Conservation (phyloP, 1,140 invertebrate species). For the Temnothorax longispinosus region DNA sequence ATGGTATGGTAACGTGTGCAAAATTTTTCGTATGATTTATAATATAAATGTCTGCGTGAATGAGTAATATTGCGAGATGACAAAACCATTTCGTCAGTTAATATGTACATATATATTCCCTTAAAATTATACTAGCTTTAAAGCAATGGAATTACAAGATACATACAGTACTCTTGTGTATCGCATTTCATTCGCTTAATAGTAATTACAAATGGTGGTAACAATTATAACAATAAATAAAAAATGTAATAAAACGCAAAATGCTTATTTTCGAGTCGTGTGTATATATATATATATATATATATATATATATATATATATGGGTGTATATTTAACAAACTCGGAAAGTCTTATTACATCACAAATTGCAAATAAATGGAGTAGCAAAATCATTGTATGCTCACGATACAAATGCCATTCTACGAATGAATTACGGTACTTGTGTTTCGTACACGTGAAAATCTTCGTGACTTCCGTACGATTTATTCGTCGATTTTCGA, state of each 20-base stretch:
- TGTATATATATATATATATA: neutral
- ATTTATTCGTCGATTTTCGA: slow-evolving; percentile 23
- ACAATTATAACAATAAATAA: slow-evolving; percentile 46
- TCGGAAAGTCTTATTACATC: slow-evolving; percentile 28
- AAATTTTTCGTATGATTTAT: slow-evolving; percentile 52
- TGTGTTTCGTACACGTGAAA: slow-evolving; percentile 21
- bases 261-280: slow-evolving; percentile 17
- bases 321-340: slow-evolving; percentile 34
- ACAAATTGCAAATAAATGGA: slow-evolving; percentile 24
- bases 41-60: slow-evolving; percentile 45
- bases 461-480: neutral
- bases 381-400: slow-evolving; percentile 42
- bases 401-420: slow-evolving; percentile 35
- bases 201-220: slow-evolving; percentile 40
- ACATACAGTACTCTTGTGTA: slow-evolving; percentile 14
- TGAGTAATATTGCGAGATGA: slow-evolving; percentile 46
- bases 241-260: slow-evolving; percentile 13
- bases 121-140: slow-evolving; percentile 1
- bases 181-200: slow-evolving; percentile 21
- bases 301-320: slow-evolving; percentile 9
- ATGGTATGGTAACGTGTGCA: slow-evolving; percentile 61
- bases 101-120: slow-evolving; percentile 14
- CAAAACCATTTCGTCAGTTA: slow-evolving; percentile 16
- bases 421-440: slow-evolving; percentile 28
- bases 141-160: slow-evolving; percentile 30